phyloP scores from a whole-genome alignment of 2,797 vertebrate genomes.

The Bovichtus variegatus region DNA sequence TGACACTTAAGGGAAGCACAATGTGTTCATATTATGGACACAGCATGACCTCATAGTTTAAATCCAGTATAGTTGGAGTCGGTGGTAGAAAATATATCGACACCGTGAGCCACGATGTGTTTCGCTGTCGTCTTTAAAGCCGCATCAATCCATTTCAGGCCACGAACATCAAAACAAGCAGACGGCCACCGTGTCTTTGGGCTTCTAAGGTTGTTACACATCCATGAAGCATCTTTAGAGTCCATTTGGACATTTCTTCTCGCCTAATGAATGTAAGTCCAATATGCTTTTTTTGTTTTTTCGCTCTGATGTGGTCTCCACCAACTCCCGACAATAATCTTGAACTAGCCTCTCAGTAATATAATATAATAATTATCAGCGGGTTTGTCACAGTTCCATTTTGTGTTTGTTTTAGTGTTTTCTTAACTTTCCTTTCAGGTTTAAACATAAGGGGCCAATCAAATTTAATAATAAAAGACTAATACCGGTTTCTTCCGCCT shows the following conservation, averaged over 20 bases:
- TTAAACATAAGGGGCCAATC: conserved; percentile 9
- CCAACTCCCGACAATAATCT: not conserved
- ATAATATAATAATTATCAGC: no score
- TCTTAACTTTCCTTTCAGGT: not conserved
- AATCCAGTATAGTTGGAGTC: not conserved
- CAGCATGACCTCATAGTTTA: not conserved
- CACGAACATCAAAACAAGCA: not conserved
- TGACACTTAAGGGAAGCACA: not conserved
- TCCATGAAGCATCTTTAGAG: not conserved
- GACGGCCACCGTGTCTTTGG: not conserved
- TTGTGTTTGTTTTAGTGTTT: no score
- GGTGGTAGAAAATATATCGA: not conserved
- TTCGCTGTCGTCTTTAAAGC: not conserved
- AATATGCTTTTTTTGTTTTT: not conserved
- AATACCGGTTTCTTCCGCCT: conserved; percentile 13
- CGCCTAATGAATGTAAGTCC: not conserved
- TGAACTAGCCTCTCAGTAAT: not conserved
- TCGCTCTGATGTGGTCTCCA: not conserved
- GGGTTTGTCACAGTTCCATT: not conserved
- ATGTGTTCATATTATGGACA: not conserved
- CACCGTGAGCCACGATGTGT: not conserved
- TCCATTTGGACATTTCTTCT: not conserved
- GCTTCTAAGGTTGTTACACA: not conserved
- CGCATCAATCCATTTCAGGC: not conserved
- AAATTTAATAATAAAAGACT: conserved; percentile 19